Conservation (phyloP, 2,797 vertebrate species). For the Mormyrops boulengeri region DNA sequence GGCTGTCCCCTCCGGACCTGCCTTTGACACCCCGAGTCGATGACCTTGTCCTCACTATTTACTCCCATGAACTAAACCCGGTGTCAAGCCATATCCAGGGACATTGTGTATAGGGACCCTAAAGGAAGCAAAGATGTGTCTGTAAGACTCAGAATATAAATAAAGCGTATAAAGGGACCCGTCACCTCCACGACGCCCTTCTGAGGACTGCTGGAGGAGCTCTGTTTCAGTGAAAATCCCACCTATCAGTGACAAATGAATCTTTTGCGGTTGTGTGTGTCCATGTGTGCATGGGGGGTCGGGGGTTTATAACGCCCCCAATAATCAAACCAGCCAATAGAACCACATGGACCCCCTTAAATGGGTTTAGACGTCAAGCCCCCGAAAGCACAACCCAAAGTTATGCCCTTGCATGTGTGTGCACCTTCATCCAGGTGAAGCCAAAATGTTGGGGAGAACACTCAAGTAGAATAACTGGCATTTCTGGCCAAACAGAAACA, state of each 20-base stretch:
- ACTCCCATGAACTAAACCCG: background rate
- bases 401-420: background rate
- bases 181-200: background rate
- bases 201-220: background rate
- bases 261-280: background rate
- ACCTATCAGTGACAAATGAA: background rate
- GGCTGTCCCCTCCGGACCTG: background rate
- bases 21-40: background rate
- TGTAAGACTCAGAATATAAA: background rate
- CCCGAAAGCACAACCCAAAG: too few species aligned
- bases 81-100: background rate
- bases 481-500: background rate
- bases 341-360: too few species aligned
- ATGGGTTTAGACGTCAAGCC: too few species aligned
- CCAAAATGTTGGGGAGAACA: too few species aligned
- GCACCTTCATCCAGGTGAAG: background rate
- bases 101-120: background rate
- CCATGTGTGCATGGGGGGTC: background rate
- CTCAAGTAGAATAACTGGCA: background rate
- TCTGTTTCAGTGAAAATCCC: background rate
- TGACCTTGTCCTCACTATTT: background rate
- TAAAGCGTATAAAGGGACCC: background rate
- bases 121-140: background rate
- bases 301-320: background rate
- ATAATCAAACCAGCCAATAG: too few species aligned